A percentile compares a stretch with the other conserved stretches of the same genome.
These are phyloP conservation scores for Lateolabrax maculatus DNA, from an alignment of 2,797 vertebrate genomes.

Conservation along the genomic window DNA sequence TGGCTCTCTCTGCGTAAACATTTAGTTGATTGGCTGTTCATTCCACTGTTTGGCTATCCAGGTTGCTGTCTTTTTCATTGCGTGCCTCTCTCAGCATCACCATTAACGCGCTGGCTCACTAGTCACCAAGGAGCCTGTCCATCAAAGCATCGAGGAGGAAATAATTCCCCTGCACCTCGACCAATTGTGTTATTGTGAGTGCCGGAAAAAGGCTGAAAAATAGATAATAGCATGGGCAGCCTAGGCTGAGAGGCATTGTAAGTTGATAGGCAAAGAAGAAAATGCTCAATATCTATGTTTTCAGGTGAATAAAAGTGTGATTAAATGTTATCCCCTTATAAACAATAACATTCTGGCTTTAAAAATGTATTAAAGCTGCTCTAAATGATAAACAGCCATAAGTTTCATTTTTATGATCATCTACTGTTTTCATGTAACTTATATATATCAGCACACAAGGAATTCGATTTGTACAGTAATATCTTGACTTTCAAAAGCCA, in stretches of 20 bases:
- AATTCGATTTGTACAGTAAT: slow-evolving; percentile 25
- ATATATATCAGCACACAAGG: not conserved
- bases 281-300: not conserved
- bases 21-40: slow-evolving; percentile 39
- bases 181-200: slow-evolving; percentile 23
- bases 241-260: not conserved
- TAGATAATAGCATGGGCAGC: not conserved
- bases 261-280: slow-evolving; percentile 22
- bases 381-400: not conserved
- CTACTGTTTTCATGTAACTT: not conserved
- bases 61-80: slow-evolving; percentile 32
- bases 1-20: slow-evolving; percentile 25
- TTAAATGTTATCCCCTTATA: not conserved
- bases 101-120: slow-evolving; percentile 44
- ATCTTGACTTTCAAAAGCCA: slow-evolving; percentile 23
- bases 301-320: not conserved
- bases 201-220: slow-evolving; percentile 3
- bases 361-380: not conserved
- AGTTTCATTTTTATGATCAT: not conserved
- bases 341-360: not conserved
- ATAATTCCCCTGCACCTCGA: slow-evolving; percentile 35
- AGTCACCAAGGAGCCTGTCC: slow-evolving; percentile 48
- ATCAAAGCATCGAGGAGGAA: slow-evolving; percentile 46
- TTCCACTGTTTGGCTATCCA: slow-evolving; percentile 39
- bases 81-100: slow-evolving; percentile 38